Evolutionary conservation across 2,113 vertebrate species (phyloP).

Genomic region (Stegostoma tigrinum): DNA sequence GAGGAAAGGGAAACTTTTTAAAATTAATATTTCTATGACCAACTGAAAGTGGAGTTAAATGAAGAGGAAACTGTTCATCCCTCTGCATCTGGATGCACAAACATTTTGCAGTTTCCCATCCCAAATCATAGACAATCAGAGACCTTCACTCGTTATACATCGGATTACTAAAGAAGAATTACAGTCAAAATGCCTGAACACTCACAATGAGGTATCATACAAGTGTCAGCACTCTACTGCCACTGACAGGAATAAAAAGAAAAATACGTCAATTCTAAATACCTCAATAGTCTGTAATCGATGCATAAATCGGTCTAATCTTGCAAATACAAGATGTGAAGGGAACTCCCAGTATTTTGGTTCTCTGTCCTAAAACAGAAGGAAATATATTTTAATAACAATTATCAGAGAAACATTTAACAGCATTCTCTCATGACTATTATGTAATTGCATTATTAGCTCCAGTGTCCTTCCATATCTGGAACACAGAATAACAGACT

Average conservation of each 20-base stretch:
- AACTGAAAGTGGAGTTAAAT: no score
- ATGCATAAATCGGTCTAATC: conserved; percentile 55
- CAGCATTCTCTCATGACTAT: neutral
- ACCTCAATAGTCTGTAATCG: conserved; percentile 61
- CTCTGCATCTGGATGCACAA: no score
- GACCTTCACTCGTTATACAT: no score
- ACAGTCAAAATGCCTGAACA: no score
- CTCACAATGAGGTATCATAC: neutral
- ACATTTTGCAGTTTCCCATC: no score
- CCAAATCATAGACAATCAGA: no score
- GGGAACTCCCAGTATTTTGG: conserved; percentile 57
- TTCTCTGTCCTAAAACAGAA: conserved; percentile 46
- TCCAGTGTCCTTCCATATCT: neutral
- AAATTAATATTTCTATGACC: no score
- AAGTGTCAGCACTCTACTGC: neutral
- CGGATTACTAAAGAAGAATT: no score
- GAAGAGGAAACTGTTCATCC: no score
- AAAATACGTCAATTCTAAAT: conserved; percentile 2
- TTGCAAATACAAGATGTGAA: conserved; percentile 50
- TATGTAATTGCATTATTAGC: neutral
- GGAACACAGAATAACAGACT: neutral
- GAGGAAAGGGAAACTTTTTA: no score
- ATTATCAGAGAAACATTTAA: neutral
- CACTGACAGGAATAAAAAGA: neutral
- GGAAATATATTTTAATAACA: neutral